A percentile compares a stretch with the other conserved stretches of the same genome.
These are phyloP conservation scores for Hymenopus coronatus DNA, from an alignment of 2,888 invertebrate genomes.

Conservation along the genomic window DNA sequence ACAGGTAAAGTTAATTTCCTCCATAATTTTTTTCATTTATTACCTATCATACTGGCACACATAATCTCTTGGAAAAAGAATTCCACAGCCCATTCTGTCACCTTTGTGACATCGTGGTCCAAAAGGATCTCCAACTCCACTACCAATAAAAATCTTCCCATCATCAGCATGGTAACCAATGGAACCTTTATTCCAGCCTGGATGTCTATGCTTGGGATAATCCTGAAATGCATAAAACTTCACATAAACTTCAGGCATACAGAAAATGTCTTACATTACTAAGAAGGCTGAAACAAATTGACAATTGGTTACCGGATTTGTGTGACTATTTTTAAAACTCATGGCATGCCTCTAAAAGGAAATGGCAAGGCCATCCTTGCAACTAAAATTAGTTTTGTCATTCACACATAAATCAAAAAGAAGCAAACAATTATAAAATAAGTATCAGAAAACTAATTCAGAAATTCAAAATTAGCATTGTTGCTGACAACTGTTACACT, in stretches of 20 bases:
- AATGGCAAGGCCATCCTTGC: too few relatives aligned
- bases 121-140: constrained; percentile 51
- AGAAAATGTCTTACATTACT: not conserved
- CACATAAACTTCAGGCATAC: not conserved
- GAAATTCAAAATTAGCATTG: too few relatives aligned
- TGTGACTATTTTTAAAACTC: not conserved
- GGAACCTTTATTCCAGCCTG: constrained; percentile 56
- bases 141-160: constrained; percentile 51
- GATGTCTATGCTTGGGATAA: constrained; percentile 52
- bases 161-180: constrained; percentile 57
- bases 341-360: not conserved
- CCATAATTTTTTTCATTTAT: not conserved
- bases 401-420: too few relatives aligned
- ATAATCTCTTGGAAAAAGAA: constrained; percentile 49
- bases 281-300: not conserved
- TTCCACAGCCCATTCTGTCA: constrained; percentile 56
- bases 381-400: too few relatives aligned
- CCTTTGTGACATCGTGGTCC: constrained; percentile 53
- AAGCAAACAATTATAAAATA: too few relatives aligned
- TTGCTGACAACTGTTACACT: too few relatives aligned
- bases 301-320: not conserved
- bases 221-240: constrained; percentile 43
- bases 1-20: too few relatives aligned
- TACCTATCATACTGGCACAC: constrained; percentile 37
- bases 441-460: too few relatives aligned